phyloP scores from a whole-genome alignment of 2,797 vertebrate genomes.

The Lagodon rhomboides region DNA sequence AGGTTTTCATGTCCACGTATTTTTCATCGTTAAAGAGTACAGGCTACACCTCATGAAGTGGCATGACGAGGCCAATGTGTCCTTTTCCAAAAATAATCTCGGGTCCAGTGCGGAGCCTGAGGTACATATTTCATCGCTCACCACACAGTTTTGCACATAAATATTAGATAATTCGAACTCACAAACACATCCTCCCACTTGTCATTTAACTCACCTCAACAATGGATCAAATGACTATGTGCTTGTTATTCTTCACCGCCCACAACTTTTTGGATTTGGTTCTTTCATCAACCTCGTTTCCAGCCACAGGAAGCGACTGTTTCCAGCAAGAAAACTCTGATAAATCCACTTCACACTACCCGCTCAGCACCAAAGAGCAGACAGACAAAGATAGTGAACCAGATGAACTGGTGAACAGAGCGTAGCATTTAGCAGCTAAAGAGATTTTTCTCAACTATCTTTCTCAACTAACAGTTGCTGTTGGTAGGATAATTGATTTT shows the following conservation, averaged over 20 bases:
- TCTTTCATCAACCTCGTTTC: neutral
- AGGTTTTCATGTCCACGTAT: neutral
- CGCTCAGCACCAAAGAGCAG: slow-evolving; percentile 3
- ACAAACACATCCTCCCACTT: neutral
- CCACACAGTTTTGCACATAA: neutral
- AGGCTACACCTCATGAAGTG: slow-evolving; percentile 18
- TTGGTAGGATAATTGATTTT: too few species aligned
- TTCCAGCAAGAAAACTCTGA: neutral
- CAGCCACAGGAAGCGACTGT: neutral
- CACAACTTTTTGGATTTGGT: neutral
- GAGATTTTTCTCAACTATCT: too few species aligned
- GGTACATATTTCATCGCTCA: slow-evolving; percentile 16
- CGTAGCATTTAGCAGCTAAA: neutral
- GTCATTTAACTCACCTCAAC: neutral
- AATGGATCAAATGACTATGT: neutral
- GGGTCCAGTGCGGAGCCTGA: slow-evolving; percentile 31
- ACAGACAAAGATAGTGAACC: neutral
- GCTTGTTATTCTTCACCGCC: neutral
- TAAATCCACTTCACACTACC: neutral
- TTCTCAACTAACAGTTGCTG: neutral
- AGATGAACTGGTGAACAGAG: neutral
- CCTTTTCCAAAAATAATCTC: slow-evolving; percentile 42
- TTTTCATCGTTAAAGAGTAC: slow-evolving; percentile 21
- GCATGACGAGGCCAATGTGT: slow-evolving; percentile 26
- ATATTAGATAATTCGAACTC: slow-evolving; percentile 6